Evolutionary conservation across 2,797 vertebrate genomes (phyloP).

Genomic region (Sylvia borin): DNA sequence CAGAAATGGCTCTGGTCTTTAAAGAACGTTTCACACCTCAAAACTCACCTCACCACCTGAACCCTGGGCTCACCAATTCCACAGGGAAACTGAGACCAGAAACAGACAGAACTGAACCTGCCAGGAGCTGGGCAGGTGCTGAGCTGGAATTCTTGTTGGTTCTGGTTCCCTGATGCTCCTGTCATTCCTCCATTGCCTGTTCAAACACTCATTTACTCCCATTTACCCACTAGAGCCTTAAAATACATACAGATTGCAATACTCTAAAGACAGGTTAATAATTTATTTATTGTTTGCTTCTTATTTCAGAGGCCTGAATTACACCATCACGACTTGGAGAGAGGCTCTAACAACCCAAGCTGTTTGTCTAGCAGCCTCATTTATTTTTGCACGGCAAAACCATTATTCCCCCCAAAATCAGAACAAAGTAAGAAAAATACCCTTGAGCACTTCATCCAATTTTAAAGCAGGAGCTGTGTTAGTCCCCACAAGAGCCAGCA

Average conservation of each 20-base stretch:
- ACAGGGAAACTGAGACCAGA: not conserved
- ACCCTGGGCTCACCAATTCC: rapidly evolving
- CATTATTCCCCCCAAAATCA: not conserved
- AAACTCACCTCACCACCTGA: not conserved
- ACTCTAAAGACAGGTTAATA: not conserved
- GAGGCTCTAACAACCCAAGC: constrained; percentile 20
- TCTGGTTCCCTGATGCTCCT: rapidly evolving
- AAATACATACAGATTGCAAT: not conserved
- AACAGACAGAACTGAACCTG: no score
- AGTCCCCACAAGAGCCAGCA: not conserved
- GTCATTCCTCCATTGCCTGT: not conserved
- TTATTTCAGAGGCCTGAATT: constrained; percentile 9
- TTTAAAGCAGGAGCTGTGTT: not conserved
- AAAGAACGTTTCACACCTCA: not conserved
- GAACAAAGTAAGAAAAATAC: constrained; percentile 6
- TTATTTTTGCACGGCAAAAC: constrained; percentile 5
- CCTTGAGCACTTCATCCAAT: not conserved
- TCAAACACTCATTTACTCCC: not conserved
- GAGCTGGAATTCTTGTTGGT: not conserved
- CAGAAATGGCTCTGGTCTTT: not conserved
- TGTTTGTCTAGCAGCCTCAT: constrained; percentile 26
- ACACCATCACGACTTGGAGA: constrained; percentile 11
- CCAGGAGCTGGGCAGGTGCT: not conserved
- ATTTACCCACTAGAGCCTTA: not conserved
- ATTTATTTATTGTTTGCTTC: constrained; percentile 28